Percentiles rank a stretch among this genome's conserved stretches.
Evolutionary conservation across 2,888 invertebrate species (phyloP).

Genomic region (Acanthosoma haemorrhoidale): DNA sequence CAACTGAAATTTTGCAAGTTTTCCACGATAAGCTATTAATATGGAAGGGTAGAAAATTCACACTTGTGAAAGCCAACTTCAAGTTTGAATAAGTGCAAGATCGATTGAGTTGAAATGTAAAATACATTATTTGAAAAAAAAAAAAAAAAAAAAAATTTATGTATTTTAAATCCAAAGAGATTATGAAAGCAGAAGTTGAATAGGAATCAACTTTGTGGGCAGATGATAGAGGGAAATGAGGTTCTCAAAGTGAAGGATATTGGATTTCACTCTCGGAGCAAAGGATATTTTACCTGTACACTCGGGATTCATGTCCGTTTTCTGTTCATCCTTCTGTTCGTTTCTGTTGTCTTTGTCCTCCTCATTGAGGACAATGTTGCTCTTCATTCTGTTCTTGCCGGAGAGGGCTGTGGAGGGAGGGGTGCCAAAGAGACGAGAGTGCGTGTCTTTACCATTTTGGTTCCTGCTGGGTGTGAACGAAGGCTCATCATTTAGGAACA

Average conservation of each 20-base stretch:
- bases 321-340: constrained; percentile 43
- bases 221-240: too few relatives aligned
- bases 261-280: background rate
- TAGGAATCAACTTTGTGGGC: too few relatives aligned
- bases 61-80: too few relatives aligned
- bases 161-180: too few relatives aligned
- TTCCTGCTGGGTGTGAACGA: constrained; percentile 45
- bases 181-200: too few relatives aligned
- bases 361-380: constrained; percentile 53
- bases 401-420: constrained; percentile 51
- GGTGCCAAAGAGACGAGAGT: constrained; percentile 46
- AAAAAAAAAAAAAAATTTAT: too few relatives aligned
- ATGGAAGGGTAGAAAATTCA: too few relatives aligned
- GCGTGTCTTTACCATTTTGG: constrained; percentile 42
- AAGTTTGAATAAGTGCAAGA: too few relatives aligned
- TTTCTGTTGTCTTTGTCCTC: constrained; percentile 40
- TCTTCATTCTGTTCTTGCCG: constrained; percentile 57
- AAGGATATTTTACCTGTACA: background rate
- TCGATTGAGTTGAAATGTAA: too few relatives aligned
- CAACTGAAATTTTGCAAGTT: too few relatives aligned
- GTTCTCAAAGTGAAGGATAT: background rate
- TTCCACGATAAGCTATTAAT: too few relatives aligned
- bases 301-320: constrained; percentile 44
- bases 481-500: constrained; percentile 43
- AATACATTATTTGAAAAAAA: too few relatives aligned